Base-by-base conservation (phyloP, 2,797 vertebrate species). In the Xenopus petersii region DNA sequence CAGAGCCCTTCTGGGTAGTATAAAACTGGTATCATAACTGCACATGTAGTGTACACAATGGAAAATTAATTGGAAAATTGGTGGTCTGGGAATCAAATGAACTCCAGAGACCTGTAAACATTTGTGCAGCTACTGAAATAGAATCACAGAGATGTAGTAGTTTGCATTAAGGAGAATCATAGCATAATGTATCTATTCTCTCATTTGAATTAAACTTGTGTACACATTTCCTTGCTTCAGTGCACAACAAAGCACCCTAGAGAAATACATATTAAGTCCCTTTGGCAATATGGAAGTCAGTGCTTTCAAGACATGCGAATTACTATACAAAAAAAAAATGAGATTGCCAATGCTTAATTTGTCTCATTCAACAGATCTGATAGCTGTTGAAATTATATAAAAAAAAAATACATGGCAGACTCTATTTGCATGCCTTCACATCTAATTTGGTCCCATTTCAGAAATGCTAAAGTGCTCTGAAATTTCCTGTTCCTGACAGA, bases 1-100 rank as follows among this genome's bases (percentile, higher is more conserved):
- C 26, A 75, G 48, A 81, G 81, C 74, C 80, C 60, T 84, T 82
- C 17, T 6, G 77, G 82, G 65, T 74, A 79, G 82, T 71, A 33
- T 1, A 30, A 67, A 82, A 66, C 78, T 70, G 66, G 6, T 46
- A 81, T 79, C 69, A 61, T 79, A 85, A 65, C 56, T 70, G 68
- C 79, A 82, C 30, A 21, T 67, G 75, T 71, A 70, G 59, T 9
- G 60, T 75, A 76, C 70, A 75, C 74, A 79, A 36, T 42, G 75
- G 69, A 81, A 81, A 79, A 83, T 83, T 82, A 84, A 86, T 86
- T 81, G 81, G 77, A 86, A 75, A 84, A 80, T 79, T 79, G 82
- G 75, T 49, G 64, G 71, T 80, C 75, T 73, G 84, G 82, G 85
- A 83, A 30, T 71, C 81, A 56, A 54, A 33, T 56, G 7, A 36